phyloP scores from a whole-genome alignment of 2,888 invertebrate genomes.

The Rosalia funebris region DNA sequence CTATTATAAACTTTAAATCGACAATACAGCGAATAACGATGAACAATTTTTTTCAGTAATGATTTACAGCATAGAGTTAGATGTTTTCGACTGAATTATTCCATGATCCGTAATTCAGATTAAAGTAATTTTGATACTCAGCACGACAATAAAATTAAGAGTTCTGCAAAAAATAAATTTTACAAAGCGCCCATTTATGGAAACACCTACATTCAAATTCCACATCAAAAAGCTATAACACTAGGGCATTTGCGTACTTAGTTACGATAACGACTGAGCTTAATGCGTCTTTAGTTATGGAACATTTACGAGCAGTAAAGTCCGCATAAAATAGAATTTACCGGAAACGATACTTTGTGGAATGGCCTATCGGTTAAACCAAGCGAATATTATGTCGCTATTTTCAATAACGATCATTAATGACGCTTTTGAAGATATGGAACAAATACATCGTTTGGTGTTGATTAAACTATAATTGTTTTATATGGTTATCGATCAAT shows the following conservation, averaged over 20 bases:
- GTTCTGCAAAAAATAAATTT: background rate
- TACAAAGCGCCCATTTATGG: background rate
- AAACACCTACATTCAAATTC: background rate
- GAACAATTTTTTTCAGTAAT: no score
- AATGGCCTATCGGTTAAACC: constrained; percentile 6
- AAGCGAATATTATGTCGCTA: background rate
- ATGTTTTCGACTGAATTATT: no score
- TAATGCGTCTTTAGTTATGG: constrained; percentile 12
- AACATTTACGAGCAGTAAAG: constrained; percentile 18
- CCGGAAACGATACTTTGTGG: background rate
- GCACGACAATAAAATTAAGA: background rate
- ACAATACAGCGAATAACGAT: no score
- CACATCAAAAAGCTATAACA: background rate
- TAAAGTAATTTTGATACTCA: no score
- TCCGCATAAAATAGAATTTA: constrained; percentile 8
- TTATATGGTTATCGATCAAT: no score
- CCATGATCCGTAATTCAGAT: no score
- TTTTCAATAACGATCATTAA: no score
- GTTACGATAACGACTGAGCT: constrained; percentile 8
- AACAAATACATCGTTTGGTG: no score
- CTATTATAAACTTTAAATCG: no score
- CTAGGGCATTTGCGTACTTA: constrained; percentile 1
- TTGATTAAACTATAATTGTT: no score
- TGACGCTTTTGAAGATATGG: no score
- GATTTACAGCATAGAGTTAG: no score